These are phyloP conservation scores for Biston betularia DNA, from an alignment of 2,888 invertebrate species.

Conservation along the genomic window DNA sequence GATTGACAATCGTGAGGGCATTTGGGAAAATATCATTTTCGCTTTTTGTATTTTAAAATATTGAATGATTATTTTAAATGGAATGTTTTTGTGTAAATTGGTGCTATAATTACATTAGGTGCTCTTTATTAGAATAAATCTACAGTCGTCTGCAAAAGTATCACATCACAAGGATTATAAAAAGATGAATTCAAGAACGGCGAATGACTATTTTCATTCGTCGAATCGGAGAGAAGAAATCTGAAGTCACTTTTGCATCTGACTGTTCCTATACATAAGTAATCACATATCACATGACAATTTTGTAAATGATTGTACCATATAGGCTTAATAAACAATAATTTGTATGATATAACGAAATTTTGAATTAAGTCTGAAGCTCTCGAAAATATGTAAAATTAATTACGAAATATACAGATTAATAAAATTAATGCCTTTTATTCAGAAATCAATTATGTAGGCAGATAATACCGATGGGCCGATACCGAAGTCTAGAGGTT, in stretches of 20 bases:
- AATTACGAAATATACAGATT: constrained; percentile 69
- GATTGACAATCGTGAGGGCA: too few relatives aligned
- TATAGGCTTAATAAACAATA: constrained; percentile 75
- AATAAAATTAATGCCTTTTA: constrained; percentile 48
- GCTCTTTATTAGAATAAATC: constrained; percentile 57
- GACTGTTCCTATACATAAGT: constrained; percentile 48
- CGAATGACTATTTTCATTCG: too few relatives aligned
- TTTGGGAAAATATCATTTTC: neutral
- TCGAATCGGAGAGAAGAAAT: constrained; percentile 2
- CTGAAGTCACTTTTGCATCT: constrained; percentile 32
- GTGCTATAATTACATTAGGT: constrained; percentile 70
- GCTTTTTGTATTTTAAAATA: too few relatives aligned
- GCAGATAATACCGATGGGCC: too few relatives aligned
- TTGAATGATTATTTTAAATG: neutral
- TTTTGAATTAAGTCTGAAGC: constrained; percentile 58
- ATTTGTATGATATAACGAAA: constrained; percentile 67
- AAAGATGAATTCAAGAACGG: too few relatives aligned
- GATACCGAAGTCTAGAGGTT: too few relatives aligned
- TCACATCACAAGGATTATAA: constrained; percentile 3
- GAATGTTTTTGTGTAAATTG: constrained; percentile 52
- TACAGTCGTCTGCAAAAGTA: constrained; percentile 35
- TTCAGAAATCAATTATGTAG: too few relatives aligned
- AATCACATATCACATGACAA: constrained; percentile 80
- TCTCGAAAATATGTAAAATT: constrained; percentile 68
- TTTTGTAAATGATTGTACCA: constrained; percentile 82